Percentiles rank a stretch among this genome's conserved stretches.
Conservation (phyloP, 2,797 vertebrate species). For the Artibeus lituratus region DNA sequence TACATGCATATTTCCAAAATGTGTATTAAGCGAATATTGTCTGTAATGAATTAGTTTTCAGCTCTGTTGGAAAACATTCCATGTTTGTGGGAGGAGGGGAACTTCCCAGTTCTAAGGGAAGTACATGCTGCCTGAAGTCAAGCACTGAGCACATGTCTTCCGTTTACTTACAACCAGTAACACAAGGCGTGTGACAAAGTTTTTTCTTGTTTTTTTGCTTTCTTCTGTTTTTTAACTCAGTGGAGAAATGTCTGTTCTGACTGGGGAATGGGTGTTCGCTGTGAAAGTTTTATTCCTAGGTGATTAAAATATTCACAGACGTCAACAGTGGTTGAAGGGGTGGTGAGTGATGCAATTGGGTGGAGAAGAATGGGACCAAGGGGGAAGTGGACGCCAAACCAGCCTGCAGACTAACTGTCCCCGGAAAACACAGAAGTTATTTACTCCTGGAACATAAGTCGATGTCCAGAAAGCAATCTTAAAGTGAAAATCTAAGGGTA, state of each 20-base stretch:
- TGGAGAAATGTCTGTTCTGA: background rate
- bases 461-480: background rate
- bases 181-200: background rate
- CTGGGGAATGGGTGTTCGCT: too few relatives aligned
- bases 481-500: background rate
- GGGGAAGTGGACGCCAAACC: background rate
- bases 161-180: background rate
- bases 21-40: background rate
- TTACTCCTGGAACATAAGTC: background rate
- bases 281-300: background rate
- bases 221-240: background rate
- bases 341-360: background rate
- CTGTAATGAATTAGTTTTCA: background rate
- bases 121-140: background rate
- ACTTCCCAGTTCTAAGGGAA: background rate
- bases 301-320: background rate
- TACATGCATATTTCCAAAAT: background rate
- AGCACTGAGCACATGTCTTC: background rate
- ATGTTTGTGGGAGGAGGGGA: background rate
- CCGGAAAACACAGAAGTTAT: background rate
- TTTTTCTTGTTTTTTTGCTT: background rate
- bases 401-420: background rate
- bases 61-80: background rate
- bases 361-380: background rate
- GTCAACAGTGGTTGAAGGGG: background rate